Conservation (phyloP, 2,113 vertebrate species). For the Pseudorasbora parva region DNA sequence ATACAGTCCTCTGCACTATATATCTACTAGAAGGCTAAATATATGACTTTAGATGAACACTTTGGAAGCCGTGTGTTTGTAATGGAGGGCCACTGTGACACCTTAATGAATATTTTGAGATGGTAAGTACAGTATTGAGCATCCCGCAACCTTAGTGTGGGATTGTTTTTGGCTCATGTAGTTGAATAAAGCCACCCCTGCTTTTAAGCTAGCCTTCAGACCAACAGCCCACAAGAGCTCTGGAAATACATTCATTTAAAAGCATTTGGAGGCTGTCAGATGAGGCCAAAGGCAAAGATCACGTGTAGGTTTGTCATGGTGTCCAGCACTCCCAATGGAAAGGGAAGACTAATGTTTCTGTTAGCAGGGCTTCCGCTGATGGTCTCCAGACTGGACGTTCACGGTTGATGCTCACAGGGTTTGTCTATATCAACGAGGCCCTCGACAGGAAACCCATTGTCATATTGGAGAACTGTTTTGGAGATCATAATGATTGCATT, state of each 20-base stretch:
- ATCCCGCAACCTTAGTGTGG: conserved; percentile 7
- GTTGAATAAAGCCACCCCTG: background rate
- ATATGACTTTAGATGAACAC: conserved; percentile 35
- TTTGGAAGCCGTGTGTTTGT: conserved; percentile 23
- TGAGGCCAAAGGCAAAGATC: conserved; percentile 21
- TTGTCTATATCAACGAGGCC: background rate
- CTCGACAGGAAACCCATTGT: background rate
- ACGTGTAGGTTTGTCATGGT: background rate
- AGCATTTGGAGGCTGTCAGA: background rate
- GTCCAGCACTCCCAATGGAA: background rate
- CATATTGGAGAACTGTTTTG: conserved; percentile 1
- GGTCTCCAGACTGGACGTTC: background rate
- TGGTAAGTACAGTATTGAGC: conserved; percentile 8
- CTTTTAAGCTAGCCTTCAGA: conserved; percentile 15
- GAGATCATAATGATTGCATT: background rate
- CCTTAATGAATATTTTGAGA: conserved; percentile 45
- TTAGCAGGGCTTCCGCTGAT: background rate
- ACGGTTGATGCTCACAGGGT: conserved; percentile 8
- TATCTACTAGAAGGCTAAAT: conserved; percentile 18
- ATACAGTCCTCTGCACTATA: conserved; percentile 14
- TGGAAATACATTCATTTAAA: background rate
- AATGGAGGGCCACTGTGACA: conserved; percentile 41
- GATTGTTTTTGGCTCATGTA: conserved; percentile 23
- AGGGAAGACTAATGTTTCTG: conserved; percentile 20
- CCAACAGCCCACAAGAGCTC: conserved; percentile 12